Percentiles rank a stretch among this genome's conserved stretches.
Evolutionary conservation across 2,797 vertebrate species (phyloP).

Genomic region (Myotis myotis): DNA sequence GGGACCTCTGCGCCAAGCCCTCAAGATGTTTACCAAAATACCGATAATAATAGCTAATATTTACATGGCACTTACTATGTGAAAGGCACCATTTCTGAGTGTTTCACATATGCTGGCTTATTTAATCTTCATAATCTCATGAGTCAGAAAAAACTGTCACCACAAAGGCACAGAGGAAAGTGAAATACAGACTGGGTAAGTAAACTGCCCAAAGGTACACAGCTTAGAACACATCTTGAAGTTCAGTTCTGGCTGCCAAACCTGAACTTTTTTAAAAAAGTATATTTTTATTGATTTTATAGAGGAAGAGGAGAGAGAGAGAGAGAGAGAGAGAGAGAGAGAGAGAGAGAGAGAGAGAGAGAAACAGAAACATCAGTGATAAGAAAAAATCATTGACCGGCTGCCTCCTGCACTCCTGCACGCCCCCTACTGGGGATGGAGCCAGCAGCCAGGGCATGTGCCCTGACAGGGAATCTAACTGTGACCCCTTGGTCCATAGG

Average conservation of each 20-base stretch:
- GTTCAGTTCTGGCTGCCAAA: not conserved
- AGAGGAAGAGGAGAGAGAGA: too few relatives aligned
- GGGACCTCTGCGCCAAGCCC: not conserved
- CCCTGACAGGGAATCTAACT: too few relatives aligned
- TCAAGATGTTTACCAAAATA: constrained; percentile 44
- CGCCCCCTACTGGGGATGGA: too few relatives aligned
- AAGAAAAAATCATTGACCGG: too few relatives aligned
- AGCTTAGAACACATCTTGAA: not conserved
- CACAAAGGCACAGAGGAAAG: not conserved
- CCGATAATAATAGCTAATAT: constrained; percentile 51
- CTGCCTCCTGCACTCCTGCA: too few relatives aligned
- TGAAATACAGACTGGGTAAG: not conserved
- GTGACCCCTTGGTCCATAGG: not conserved
- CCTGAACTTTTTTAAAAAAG: not conserved
- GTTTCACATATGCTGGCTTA: constrained; percentile 32
- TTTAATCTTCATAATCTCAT: constrained; percentile 34
- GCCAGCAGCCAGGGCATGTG: too few relatives aligned
- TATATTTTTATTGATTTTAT: too few relatives aligned
- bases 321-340: too few relatives aligned
- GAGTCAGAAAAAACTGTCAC: not conserved
- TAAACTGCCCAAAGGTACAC: not conserved
- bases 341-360: too few relatives aligned
- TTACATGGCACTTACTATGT: constrained; percentile 23
- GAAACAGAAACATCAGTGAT: too few relatives aligned
- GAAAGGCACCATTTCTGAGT: constrained; percentile 2